Conservation (phyloP, 1,140 invertebrate species). For the Monochamus saltuarius region DNA sequence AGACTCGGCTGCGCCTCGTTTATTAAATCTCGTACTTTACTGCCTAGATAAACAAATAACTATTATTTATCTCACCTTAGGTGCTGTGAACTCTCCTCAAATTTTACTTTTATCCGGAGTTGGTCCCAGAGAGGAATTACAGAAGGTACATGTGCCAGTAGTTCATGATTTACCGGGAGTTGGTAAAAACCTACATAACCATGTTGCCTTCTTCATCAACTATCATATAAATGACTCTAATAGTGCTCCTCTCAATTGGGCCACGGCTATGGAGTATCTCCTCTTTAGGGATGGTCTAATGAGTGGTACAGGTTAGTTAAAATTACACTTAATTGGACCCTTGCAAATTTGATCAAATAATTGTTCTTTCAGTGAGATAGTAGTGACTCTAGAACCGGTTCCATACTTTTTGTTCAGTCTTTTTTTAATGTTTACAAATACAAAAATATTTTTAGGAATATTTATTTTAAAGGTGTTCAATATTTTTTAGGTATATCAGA, state of each 20-base stretch:
- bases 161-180: conserved; percentile 79
- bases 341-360: neutral
- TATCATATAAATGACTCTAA: conserved; percentile 83
- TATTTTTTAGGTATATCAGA: conserved; percentile 68
- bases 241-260: conserved; percentile 80
- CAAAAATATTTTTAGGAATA: too few relatives aligned
- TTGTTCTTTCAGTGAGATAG: too few relatives aligned
- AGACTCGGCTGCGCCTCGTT: too few relatives aligned
- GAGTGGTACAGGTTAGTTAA: conserved; percentile 72
- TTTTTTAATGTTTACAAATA: too few relatives aligned
- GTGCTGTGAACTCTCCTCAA: conserved; percentile 79
- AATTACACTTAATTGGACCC: too few relatives aligned
- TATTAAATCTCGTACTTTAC: too few relatives aligned
- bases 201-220: conserved; percentile 74
- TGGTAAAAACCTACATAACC: conserved; percentile 86
- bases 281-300: conserved; percentile 81
- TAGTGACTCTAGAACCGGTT: neutral
- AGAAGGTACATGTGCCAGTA: conserved; percentile 62
- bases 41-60: too few relatives aligned
- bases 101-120: conserved; percentile 82
- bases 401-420: too few relatives aligned
- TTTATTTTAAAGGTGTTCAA: neutral
- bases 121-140: conserved; percentile 73
- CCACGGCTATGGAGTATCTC: conserved; percentile 83
- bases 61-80: conserved; percentile 51